These are phyloP conservation scores for Cerceris ruficornis DNA, from an alignment of 2,888 invertebrate species.

Conservation along the genomic window DNA sequence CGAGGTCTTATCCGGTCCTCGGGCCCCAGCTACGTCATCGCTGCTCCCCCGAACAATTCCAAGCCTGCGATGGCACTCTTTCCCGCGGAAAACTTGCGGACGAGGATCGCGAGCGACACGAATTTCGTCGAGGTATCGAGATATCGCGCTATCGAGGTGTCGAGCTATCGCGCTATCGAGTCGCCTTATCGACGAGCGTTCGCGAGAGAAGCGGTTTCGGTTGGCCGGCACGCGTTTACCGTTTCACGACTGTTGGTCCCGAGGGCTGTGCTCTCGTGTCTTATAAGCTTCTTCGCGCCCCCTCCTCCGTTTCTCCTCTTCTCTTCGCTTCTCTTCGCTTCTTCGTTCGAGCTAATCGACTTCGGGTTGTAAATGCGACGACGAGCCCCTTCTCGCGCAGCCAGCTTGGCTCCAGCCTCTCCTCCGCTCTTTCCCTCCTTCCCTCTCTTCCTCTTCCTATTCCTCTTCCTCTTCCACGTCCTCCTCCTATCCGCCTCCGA, in stretches of 20 bases:
- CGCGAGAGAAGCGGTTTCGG: background rate
- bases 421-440: constrained; percentile 55
- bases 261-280: constrained; percentile 74
- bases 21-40: no score
- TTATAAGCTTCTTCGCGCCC: constrained; percentile 79
- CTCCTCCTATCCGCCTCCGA: constrained; percentile 3
- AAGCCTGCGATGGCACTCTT: no score
- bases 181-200: background rate
- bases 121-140: no score
- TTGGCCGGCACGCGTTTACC: constrained; percentile 62
- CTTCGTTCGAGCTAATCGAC: constrained; percentile 19
- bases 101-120: no score
- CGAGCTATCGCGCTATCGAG: background rate
- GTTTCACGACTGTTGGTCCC: constrained; percentile 80
- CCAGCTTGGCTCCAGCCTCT: constrained; percentile 80
- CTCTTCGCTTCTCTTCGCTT: no score
- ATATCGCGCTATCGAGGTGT: no score
- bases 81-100: no score
- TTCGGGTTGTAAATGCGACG: constrained; percentile 64
- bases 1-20: no score
- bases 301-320: constrained; percentile 65
- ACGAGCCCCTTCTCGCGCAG: constrained; percentile 79
- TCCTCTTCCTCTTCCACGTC: constrained; percentile 7
- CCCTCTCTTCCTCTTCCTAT: constrained; percentile 4
- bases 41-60: no score